Percentiles rank a stretch among this genome's conserved stretches.
Conservation (phyloP, 2,113 vertebrate genomes). For the Heliornis fulica region DNA sequence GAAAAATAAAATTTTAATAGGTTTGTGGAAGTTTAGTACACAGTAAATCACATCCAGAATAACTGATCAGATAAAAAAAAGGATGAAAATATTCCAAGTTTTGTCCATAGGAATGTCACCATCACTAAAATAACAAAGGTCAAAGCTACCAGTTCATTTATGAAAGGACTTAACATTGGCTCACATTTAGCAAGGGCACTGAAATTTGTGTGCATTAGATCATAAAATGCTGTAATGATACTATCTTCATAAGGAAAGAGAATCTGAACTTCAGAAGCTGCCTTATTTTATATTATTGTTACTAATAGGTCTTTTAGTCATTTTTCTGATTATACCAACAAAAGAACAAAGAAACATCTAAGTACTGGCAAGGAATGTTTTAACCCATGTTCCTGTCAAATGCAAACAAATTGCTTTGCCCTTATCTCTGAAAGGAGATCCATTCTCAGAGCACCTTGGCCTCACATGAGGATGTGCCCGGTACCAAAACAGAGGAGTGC, state of each 20-base stretch:
- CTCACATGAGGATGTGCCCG: not conserved
- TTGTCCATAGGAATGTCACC: not conserved
- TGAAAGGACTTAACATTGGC: not conserved
- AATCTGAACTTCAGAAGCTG: not conserved
- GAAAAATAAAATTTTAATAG: not conserved
- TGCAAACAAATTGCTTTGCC: conserved; percentile 56
- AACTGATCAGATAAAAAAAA: not conserved
- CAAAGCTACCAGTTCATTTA: not conserved
- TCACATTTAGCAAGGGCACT: not conserved
- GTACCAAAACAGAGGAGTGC: not conserved
- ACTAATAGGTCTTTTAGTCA: not conserved
- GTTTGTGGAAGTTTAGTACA: not conserved
- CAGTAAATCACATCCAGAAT: not conserved
- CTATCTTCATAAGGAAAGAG: not conserved
- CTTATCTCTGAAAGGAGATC: conserved; percentile 69
- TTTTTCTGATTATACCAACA: conserved; percentile 12
- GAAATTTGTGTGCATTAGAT: not conserved
- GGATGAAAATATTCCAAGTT: not conserved
- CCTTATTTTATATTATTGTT: not conserved
- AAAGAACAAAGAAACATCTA: conserved; percentile 38
- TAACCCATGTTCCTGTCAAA: conserved; percentile 44
- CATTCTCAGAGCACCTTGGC: not conserved
- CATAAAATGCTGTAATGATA: not conserved
- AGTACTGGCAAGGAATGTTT: conserved; percentile 47
- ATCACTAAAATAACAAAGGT: not conserved